These are phyloP conservation scores for Thomomys bottae DNA, from an alignment of 2,113 vertebrate species.

Conservation along the genomic window DNA sequence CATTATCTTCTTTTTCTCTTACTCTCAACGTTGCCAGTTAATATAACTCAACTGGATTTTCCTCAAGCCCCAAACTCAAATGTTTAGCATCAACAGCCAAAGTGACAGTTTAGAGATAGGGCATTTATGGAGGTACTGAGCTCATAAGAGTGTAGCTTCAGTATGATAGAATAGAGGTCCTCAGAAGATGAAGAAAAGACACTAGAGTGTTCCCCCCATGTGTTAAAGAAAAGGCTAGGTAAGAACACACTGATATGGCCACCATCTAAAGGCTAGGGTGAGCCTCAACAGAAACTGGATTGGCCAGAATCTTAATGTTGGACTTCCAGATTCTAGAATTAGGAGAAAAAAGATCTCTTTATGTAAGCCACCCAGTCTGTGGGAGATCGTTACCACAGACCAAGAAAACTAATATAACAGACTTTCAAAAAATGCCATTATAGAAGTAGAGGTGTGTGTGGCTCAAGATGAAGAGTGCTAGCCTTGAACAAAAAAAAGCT, in stretches of 20 bases:
- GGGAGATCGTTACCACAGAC: constrained; percentile 3
- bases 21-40: constrained; percentile 27
- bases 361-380: not conserved
- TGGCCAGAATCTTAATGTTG: not conserved
- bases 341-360: constrained; percentile 1
- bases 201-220: not conserved
- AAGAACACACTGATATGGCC: not conserved
- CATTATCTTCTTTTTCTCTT: not conserved
- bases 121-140: not conserved
- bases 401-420: not conserved
- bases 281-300: not conserved
- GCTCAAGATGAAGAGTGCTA: no score
- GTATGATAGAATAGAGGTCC: not conserved
- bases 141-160: not conserved
- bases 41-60: not conserved
- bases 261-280: not conserved
- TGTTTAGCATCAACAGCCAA: not conserved
- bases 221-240: not conserved
- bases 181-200: not conserved
- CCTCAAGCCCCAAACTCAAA: not conserved
- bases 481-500: no score
- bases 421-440: constrained; percentile 43
- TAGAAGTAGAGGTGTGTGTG: not conserved
- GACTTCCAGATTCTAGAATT: not conserved
- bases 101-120: not conserved